Conservation (phyloP, 2,113 vertebrate species). For the Callaeas wilsoni region DNA sequence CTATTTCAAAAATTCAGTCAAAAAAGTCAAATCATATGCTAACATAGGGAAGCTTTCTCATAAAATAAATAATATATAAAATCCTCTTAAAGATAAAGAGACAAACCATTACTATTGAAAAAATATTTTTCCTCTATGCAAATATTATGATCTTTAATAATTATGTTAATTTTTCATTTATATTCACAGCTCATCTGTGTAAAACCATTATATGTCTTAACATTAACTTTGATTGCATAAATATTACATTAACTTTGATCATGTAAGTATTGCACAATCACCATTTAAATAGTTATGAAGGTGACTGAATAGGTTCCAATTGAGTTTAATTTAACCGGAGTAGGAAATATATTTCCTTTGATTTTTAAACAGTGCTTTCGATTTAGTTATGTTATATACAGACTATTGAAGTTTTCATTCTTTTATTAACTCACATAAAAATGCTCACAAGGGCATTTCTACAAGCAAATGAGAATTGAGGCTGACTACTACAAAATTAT, state of each 20-base stretch:
- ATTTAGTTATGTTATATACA: conserved; percentile 6
- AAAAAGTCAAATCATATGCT: background rate
- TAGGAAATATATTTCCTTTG: conserved; percentile 11
- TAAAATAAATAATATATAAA: conserved; percentile 47
- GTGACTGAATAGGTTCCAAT: conserved; percentile 21
- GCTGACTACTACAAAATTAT: background rate
- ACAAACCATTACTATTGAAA: conserved; percentile 47
- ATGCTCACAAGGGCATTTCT: background rate
- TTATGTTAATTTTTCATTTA: conserved; percentile 74
- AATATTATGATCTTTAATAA: conserved; percentile 76
- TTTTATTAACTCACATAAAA: background rate
- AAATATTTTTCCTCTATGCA: conserved; percentile 56
- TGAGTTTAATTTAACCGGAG: conserved; percentile 29
- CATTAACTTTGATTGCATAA: conserved; percentile 77
- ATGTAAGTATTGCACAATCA: conserved; percentile 57
- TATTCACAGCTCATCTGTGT: conserved; percentile 63
- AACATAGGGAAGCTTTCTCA: background rate
- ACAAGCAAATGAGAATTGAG: background rate
- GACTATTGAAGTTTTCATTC: background rate
- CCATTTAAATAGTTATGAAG: conserved; percentile 61
- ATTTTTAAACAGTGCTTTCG: background rate
- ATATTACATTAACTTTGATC: conserved; percentile 78
- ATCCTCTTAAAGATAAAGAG: conserved; percentile 42
- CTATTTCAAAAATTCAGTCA: background rate
- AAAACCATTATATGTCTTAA: conserved; percentile 72